Conservation (phyloP, 2,113 vertebrate genomes). For the Irena cyanogastra region DNA sequence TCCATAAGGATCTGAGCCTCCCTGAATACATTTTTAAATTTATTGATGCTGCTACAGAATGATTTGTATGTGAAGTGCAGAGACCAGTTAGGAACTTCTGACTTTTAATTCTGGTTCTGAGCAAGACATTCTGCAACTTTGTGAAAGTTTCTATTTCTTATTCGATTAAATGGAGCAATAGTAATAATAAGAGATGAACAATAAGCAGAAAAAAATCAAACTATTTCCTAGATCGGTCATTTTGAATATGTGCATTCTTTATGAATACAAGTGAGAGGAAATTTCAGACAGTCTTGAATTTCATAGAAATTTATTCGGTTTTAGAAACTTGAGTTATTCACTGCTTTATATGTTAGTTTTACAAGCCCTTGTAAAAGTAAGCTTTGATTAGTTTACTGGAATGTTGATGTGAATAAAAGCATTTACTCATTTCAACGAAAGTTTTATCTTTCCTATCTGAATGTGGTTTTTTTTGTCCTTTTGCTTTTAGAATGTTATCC, state of each 20-base stretch:
- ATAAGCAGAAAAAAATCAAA: background rate
- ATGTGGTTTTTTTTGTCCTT: background rate
- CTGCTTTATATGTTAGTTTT: background rate
- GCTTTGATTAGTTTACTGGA: background rate
- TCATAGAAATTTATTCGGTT: background rate
- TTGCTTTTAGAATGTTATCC: background rate
- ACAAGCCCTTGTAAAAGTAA: background rate
- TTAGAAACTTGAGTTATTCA: background rate
- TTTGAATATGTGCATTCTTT: background rate
- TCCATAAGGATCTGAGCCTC: background rate
- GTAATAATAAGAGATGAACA: background rate
- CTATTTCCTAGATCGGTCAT: background rate
- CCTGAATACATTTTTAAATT: background rate
- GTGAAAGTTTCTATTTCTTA: background rate
- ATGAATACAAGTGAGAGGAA: background rate
- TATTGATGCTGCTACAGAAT: background rate
- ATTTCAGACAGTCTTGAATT: background rate
- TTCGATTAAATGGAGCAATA: background rate
- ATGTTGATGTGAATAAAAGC: background rate
- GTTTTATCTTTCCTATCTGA: background rate
- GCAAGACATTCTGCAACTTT: background rate
- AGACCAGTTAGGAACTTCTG: background rate
- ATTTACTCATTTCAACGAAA: background rate
- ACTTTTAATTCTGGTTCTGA: background rate
- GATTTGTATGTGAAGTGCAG: background rate